Percentiles rank a stretch among this genome's conserved stretches.
Evolutionary conservation across 2,888 invertebrate species (phyloP).

Genomic region (Pyrrhosoma nymphula): DNA sequence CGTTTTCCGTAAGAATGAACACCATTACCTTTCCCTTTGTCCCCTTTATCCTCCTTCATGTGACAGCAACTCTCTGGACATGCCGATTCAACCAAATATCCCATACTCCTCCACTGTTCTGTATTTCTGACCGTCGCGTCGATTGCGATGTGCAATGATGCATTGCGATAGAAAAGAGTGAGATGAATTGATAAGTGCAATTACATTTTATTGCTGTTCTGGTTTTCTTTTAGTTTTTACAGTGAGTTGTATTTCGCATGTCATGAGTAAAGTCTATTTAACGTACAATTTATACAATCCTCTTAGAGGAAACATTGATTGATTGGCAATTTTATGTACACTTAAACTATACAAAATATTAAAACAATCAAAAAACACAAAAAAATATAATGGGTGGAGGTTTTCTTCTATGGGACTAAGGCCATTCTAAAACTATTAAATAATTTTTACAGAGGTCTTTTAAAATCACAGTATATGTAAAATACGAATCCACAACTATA

Average conservation of each 20-base stretch:
- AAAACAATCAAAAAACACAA: conserved; percentile 21
- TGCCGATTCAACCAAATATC: no score
- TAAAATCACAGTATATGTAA: conserved; percentile 41
- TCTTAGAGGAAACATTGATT: conserved; percentile 21
- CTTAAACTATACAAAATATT: neutral
- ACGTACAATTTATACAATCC: neutral
- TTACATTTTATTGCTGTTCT: neutral
- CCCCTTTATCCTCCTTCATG: no score
- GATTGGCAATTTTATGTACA: neutral
- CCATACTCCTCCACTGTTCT: no score
- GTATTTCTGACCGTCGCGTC: no score
- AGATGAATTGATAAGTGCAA: neutral
- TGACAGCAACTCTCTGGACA: no score
- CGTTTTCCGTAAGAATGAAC: no score
- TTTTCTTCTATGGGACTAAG: neutral
- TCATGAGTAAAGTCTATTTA: neutral
- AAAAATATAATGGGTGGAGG: neutral
- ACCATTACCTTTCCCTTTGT: no score
- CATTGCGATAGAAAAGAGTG: no score
- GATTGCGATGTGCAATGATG: no score
- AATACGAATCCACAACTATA: conserved; percentile 25
- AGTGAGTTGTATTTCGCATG: neutral
- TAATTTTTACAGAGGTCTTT: conserved; percentile 27
- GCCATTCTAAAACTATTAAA: neutral
- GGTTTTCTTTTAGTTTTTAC: neutral